phyloP scores from a whole-genome alignment of 92 coral and sea anemone species.

The Montipora capitata region DNA sequence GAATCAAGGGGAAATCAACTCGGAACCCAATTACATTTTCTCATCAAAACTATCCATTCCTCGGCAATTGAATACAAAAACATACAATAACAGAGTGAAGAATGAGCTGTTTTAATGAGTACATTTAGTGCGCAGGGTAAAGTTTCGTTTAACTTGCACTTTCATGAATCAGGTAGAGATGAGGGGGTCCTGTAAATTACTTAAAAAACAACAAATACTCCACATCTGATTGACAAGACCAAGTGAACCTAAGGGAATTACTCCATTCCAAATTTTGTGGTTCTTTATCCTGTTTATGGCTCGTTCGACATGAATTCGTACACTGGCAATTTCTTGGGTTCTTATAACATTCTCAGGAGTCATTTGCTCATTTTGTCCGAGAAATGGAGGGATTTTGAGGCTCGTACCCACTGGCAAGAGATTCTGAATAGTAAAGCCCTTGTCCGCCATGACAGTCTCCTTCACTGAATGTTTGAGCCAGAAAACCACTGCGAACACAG shows the following conservation, averaged over 20 bases:
- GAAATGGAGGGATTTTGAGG: constrained; percentile 76
- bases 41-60: neutral
- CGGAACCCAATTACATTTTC: neutral
- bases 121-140: neutral
- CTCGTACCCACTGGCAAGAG: constrained; percentile 31
- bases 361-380: constrained; percentile 66
- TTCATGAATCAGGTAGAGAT: too few species aligned
- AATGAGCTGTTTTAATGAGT: neutral
- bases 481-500: neutral
- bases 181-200: neutral
- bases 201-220: constrained; percentile 49
- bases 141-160: neutral
- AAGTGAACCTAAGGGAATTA: constrained; percentile 29
- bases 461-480: too few species aligned
- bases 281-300: constrained; percentile 53
- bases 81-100: neutral
- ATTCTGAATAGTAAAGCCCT: neutral
- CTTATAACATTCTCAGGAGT: neutral
- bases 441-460: neutral
- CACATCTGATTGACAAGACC: constrained; percentile 5
- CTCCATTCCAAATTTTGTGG: constrained; percentile 35
- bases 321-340: constrained; percentile 55
- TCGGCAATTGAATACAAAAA: neutral
- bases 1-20: neutral
- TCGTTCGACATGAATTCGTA: constrained; percentile 71